Evolutionary conservation across 2,113 vertebrate species (phyloP), one percentile per base, ranked within the genome.

Genomic region (Paramisgurnus dabryanus): DNA sequence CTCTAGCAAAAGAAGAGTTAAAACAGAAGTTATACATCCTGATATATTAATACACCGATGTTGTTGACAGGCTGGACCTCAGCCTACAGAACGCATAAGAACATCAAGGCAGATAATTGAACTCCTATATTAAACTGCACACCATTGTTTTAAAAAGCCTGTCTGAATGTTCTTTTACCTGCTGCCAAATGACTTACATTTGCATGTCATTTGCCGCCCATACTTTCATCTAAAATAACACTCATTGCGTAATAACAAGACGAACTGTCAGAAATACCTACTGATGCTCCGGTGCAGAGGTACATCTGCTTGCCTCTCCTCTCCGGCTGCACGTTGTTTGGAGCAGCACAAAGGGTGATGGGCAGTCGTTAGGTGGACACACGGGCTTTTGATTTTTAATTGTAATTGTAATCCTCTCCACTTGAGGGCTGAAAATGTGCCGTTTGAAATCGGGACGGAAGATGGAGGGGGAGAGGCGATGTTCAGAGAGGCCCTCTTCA

Each of bases 331-430:
- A 90, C 81, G 90, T 85, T 90, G 66, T 80, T 76, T 60, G 64
- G 57, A 60, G 65, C 68, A 58, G 53, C 67, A 72, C 74, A 81
- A 84, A 81, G 79, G 68, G 2, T 61, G 66, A 79, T 82, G 83
- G 81, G 70, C 80, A 82, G 83, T 88, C 86, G 87, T 94, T 94
- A 91, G 92, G 94, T 92, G 92, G 93, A 91, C 87, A 86, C 86
- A 78, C 82, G 83, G 87, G 87, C 90, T 93, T 94, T 94, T 93
- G 91, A 93, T 94, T 96, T 96, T 96, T 95, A 95, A 95, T 95
- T 95, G 92, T 92, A 92, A 94, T 94, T 94, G 88, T 93, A 95
- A 95, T 94, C 93, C 91, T 94, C 92, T 95, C 92, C 91, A 92
- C 87, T 93, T 87, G 91, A 93, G 93, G 91, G 90, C 92, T 94